Conservation (phyloP, 2,888 invertebrate species). For the Cephus spinipes region DNA sequence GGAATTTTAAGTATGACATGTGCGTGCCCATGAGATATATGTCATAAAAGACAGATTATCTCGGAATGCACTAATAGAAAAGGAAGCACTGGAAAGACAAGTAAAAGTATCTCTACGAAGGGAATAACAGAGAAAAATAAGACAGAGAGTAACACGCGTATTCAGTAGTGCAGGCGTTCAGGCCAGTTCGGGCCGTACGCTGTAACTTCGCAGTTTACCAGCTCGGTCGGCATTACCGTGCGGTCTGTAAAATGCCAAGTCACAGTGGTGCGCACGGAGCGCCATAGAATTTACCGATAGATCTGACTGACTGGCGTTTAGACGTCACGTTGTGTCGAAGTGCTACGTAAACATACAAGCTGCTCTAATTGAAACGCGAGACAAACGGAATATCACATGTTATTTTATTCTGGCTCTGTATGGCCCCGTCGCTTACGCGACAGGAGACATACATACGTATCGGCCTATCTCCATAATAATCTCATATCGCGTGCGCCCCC, state of each 20-base stretch:
- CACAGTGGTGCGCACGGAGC: neutral
- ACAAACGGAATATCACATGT: conserved; percentile 26
- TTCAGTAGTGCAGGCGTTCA: neutral
- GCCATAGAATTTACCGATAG: neutral
- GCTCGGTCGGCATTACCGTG: neutral
- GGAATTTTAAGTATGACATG: neutral
- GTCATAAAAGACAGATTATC: neutral
- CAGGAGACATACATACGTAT: conserved; percentile 25
- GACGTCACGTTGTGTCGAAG: conserved; percentile 20
- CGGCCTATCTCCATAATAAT: conserved; percentile 54
- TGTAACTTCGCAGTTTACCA: neutral
- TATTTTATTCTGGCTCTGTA: conserved; percentile 12
- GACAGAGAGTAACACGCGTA: neutral
- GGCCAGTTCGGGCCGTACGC: neutral
- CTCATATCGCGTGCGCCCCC: conserved; percentile 39
- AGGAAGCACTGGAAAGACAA: neutral
- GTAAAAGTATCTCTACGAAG: neutral
- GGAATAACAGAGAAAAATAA: neutral
- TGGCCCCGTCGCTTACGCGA: conserved; percentile 22
- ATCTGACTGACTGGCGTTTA: neutral
- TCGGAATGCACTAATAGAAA: neutral
- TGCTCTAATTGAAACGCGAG: conserved; percentile 35
- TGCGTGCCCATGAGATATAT: neutral
- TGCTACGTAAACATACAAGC: conserved; percentile 39
- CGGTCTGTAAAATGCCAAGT: neutral